Evolutionary conservation across 1,140 invertebrate species (phyloP).

Genomic region (Yoshiicerus persimilis): DNA sequence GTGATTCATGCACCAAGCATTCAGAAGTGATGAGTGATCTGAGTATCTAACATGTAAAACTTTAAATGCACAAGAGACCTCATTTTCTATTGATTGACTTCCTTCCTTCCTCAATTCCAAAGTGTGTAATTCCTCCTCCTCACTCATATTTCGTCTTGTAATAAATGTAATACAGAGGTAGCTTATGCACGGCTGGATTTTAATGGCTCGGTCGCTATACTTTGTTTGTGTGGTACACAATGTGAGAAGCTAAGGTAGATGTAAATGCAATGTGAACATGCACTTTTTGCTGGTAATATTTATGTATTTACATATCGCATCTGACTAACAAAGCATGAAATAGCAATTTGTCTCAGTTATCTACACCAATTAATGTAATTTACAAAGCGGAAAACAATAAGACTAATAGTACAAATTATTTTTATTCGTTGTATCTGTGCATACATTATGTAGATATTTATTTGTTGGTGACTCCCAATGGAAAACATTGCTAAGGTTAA

Average conservation of each 20-base stretch:
- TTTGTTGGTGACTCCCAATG: background rate
- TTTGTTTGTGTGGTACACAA: too few relatives aligned
- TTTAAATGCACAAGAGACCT: background rate
- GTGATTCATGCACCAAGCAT: constrained; percentile 1
- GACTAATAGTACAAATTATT: background rate
- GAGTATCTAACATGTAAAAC: background rate
- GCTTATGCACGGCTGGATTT: too few relatives aligned
- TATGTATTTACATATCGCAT: background rate
- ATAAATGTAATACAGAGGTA: too few relatives aligned
- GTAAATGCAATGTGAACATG: background rate
- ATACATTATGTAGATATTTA: background rate
- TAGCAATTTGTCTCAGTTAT: background rate
- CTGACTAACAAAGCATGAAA: background rate
- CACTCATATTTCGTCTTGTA: too few relatives aligned
- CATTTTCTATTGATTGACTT: constrained; percentile 8
- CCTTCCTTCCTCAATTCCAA: constrained; percentile 16
- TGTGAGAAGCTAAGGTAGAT: too few relatives aligned
- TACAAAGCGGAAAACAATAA: background rate
- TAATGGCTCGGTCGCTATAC: too few relatives aligned
- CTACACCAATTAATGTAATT: background rate
- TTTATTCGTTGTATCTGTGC: background rate
- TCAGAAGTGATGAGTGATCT: background rate
- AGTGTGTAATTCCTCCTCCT: background rate
- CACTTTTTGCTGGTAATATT: background rate
- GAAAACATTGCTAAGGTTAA: background rate